A percentile compares a stretch with the other conserved stretches of the same genome.
Conservation (phyloP, 1,140 invertebrate species). For the Platorchestia sp. region DNA sequence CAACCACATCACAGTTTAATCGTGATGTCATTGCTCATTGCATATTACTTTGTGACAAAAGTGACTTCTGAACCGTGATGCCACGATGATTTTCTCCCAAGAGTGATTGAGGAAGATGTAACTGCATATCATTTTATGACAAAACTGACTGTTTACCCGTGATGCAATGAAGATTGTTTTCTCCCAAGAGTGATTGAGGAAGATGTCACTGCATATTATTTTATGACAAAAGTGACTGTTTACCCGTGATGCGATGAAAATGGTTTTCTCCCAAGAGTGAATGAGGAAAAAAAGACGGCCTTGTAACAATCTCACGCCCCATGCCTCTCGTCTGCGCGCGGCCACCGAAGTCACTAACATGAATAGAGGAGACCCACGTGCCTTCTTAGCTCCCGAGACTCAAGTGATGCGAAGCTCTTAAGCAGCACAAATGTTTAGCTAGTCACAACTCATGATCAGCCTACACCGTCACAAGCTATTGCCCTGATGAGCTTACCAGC, state of each 20-base stretch:
- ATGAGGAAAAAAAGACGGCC: neutral
- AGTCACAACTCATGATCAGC: conserved; percentile 21
- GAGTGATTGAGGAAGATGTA: neutral
- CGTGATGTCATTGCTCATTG: neutral
- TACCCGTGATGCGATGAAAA: too few relatives aligned
- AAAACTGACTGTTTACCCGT: too few relatives aligned
- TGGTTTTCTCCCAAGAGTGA: neutral
- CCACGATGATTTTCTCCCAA: neutral
- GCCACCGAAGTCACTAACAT: neutral
- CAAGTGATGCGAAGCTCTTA: conserved; percentile 32
- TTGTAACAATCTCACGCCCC: neutral
- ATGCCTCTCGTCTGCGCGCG: neutral
- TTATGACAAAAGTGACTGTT: too few relatives aligned
- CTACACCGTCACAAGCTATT: neutral
- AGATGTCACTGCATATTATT: too few relatives aligned
- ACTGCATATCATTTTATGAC: too few relatives aligned
- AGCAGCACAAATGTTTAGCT: conserved; percentile 17
- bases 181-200: neutral
- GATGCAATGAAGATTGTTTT: too few relatives aligned
- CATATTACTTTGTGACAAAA: too few relatives aligned
- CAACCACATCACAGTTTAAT: neutral
- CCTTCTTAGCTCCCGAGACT: neutral
- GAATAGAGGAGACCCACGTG: neutral
- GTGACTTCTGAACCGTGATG: too few relatives aligned
- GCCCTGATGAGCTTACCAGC: conserved; percentile 19